These are phyloP conservation scores for Halcyon leucocephala DNA, from an alignment of 2,797 vertebrate genomes.

Conservation along the genomic window DNA sequence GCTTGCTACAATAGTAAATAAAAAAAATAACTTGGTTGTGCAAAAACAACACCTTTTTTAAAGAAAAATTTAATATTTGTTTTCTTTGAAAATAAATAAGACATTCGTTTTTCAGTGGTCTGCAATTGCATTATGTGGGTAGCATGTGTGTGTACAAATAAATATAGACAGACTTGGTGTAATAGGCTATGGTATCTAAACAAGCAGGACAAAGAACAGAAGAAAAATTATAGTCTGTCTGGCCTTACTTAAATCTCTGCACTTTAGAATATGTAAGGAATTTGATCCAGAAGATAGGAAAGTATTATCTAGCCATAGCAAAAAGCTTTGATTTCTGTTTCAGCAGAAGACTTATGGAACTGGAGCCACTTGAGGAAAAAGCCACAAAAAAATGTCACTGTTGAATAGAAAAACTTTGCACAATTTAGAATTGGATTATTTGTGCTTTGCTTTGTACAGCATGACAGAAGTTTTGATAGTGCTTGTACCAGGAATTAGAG, in stretches of 20 bases:
- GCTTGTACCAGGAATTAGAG: not conserved
- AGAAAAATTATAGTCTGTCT: not conserved
- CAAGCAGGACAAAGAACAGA: not conserved
- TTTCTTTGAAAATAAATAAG: not conserved
- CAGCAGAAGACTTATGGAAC: not conserved
- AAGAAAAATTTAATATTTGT: not conserved
- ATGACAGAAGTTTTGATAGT: not conserved
- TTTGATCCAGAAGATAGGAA: not conserved
- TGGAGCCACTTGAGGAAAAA: not conserved
- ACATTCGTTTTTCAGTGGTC: not conserved
- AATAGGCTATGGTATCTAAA: not conserved
- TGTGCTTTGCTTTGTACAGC: not conserved
- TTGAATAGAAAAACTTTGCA: not conserved
- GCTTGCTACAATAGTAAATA: not conserved
- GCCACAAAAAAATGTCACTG: not conserved
- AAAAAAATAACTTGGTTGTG: not conserved
- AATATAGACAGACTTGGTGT: not conserved
- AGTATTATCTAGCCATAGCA: not conserved
- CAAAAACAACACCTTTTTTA: not conserved
- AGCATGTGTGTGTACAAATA: not conserved
- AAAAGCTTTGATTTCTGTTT: not conserved
- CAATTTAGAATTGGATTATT: not conserved
- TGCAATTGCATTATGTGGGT: not conserved
- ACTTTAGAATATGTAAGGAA: not conserved
- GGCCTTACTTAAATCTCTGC: not conserved